These are phyloP conservation scores for Pristionchus japonicus DNA, from an alignment of 2,888 invertebrate genomes.

Conservation along the genomic window DNA sequence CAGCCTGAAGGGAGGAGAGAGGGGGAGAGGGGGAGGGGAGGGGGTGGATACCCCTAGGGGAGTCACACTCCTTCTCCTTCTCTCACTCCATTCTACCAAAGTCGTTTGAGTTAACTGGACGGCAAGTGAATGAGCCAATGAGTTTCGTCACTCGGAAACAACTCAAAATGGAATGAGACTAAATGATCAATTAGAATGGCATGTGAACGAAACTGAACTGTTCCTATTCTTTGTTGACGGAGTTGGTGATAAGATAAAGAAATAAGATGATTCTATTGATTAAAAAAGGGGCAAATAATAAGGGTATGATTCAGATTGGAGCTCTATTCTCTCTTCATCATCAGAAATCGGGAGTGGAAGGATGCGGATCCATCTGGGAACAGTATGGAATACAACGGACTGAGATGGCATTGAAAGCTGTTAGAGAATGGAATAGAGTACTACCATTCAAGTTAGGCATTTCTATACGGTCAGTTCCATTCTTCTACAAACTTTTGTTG, in stretches of 20 bases:
- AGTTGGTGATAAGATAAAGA: background rate
- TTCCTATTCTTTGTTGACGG: background rate
- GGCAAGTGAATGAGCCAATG: background rate
- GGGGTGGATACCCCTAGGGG: background rate
- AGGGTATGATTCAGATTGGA: conserved; percentile 65
- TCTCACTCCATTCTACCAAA: background rate
- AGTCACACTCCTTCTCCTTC: background rate
- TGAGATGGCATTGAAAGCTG: conserved; percentile 73
- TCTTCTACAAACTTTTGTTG: too few relatives aligned
- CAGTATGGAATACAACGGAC: conserved; percentile 85
- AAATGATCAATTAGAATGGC: background rate
- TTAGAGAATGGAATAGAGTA: conserved; percentile 80
- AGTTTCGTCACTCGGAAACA: conserved; percentile 11
- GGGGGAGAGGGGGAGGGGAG: too few relatives aligned
- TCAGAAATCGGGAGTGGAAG: conserved; percentile 75
- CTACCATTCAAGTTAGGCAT: conserved; percentile 80
- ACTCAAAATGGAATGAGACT: background rate
- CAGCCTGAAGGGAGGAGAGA: background rate
- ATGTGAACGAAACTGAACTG: background rate
- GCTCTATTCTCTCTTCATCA: conserved; percentile 74
- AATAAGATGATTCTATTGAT: background rate
- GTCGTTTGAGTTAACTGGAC: conserved; percentile 1
- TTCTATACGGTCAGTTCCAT: conserved; percentile 65
- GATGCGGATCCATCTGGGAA: conserved; percentile 82
- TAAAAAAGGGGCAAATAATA: too few relatives aligned